Conservation (phyloP, 2,113 vertebrate genomes). For the Conger conger region DNA sequence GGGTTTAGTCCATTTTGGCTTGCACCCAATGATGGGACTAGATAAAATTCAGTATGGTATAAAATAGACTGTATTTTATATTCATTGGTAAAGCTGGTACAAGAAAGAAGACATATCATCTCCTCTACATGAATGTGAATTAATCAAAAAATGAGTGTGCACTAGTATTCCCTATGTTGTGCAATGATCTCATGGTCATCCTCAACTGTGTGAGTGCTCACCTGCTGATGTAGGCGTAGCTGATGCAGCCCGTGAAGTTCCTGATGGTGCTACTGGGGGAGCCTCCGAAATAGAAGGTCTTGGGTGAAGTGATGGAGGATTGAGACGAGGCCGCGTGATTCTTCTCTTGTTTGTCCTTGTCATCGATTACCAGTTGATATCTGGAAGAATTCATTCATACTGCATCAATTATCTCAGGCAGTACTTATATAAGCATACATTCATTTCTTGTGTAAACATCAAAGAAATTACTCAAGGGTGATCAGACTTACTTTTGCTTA, state of each 20-base stretch:
- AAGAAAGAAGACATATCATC: too few relatives aligned
- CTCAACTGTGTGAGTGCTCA: constrained; percentile 44
- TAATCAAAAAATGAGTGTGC: too few relatives aligned
- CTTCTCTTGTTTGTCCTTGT: constrained; percentile 79
- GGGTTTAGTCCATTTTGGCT: background rate
- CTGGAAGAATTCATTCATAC: constrained; percentile 56
- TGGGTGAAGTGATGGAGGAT: constrained; percentile 43
- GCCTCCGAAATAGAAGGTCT: constrained; percentile 88
- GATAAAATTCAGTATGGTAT: too few relatives aligned
- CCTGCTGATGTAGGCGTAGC: constrained; percentile 91
- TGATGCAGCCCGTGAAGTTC: constrained; percentile 96
- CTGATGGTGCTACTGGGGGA: constrained; percentile 76
- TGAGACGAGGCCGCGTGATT: constrained; percentile 62
- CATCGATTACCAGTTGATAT: constrained; percentile 84
- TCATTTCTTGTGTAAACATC: background rate
- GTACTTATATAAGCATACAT: background rate
- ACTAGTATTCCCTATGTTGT: background rate
- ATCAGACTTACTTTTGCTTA: constrained; percentile 73
- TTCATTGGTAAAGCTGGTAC: too few relatives aligned
- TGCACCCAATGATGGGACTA: too few relatives aligned
- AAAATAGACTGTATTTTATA: too few relatives aligned
- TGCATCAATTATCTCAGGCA: background rate
- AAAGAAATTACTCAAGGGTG: background rate
- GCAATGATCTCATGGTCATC: background rate
- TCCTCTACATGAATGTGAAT: too few relatives aligned